A percentile compares a stretch with the other conserved stretches of the same genome.
These are phyloP conservation scores for Epinephelus awoara DNA, from an alignment of 2,797 vertebrate species.

Conservation along the genomic window DNA sequence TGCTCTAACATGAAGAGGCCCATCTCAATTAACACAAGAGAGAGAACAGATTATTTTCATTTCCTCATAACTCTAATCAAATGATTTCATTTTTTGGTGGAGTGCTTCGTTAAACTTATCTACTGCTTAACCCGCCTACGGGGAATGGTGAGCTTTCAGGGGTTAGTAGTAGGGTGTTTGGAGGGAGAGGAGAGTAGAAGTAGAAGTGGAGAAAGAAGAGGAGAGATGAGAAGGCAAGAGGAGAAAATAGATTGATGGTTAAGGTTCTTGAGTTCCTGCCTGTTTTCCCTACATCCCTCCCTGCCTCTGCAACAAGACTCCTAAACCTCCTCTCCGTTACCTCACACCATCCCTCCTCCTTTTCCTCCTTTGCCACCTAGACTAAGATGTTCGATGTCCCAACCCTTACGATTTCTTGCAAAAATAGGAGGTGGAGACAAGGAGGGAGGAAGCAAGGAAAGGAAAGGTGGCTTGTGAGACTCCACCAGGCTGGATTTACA, in stretches of 20 bases:
- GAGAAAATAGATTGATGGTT: conserved; percentile 37
- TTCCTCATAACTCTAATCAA: conserved; percentile 69
- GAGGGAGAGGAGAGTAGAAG: conserved; percentile 42
- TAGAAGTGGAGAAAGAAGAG: conserved; percentile 36
- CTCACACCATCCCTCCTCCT: conserved; percentile 46
- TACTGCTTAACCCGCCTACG: conserved; percentile 66
- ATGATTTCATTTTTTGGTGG: conserved; percentile 79
- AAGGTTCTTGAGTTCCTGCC: conserved; percentile 37
- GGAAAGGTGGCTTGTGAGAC: conserved; percentile 57
- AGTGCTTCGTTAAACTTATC: conserved; percentile 65
- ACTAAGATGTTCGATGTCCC: background rate
- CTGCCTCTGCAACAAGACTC: conserved; percentile 45
- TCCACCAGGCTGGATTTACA: conserved; percentile 68
- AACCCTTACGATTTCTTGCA: conserved; percentile 15
- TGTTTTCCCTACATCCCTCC: conserved; percentile 43
- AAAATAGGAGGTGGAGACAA: conserved; percentile 33
- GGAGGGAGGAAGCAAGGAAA: conserved; percentile 63
- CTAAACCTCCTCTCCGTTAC: conserved; percentile 57
- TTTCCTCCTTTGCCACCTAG: conserved; percentile 1
- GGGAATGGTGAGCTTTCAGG: conserved; percentile 64
- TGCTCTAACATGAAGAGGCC: conserved; percentile 48
- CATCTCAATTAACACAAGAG: conserved; percentile 64
- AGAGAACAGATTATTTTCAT: conserved; percentile 72
- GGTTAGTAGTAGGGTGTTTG: conserved; percentile 66
- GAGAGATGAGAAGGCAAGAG: conserved; percentile 43